These are phyloP conservation scores for Siderastrea siderea DNA, from an alignment of 92 coral and sea anemone genomes.

Conservation along the genomic window DNA sequence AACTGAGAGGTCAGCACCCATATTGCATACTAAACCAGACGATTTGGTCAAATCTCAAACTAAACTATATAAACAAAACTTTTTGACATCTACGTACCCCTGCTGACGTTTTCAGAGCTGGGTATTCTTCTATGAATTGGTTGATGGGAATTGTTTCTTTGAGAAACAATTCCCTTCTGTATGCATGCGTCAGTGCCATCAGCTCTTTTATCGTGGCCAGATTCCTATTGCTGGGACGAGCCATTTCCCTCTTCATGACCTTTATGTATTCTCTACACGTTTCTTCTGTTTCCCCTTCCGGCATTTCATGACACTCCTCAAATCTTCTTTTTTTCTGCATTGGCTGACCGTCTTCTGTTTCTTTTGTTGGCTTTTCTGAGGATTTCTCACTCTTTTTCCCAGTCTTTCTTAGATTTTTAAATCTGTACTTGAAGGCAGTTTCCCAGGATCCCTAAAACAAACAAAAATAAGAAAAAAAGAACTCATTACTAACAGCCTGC, in stretches of 20 bases:
- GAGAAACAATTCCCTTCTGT: constrained; percentile 41
- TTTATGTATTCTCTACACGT: constrained; percentile 59
- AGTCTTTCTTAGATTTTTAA: constrained; percentile 68
- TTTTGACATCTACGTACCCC: constrained; percentile 30
- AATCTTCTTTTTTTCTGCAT: constrained; percentile 13
- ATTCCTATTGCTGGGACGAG: constrained; percentile 45
- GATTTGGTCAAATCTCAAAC: no score
- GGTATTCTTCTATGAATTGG: constrained; percentile 43
- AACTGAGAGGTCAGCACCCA: no score
- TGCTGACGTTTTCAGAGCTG: constrained; percentile 37
- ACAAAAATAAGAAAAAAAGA: neutral
- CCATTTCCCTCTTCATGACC: constrained; percentile 66
- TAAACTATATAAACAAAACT: neutral
- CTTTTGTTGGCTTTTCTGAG: neutral
- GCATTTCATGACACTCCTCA: neutral
- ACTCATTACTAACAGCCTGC: neutral
- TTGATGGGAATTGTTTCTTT: constrained; percentile 27
- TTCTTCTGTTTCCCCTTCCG: constrained; percentile 70
- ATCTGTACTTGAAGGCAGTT: constrained; percentile 64
- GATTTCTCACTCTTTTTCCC: constrained; percentile 4
- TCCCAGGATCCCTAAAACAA: constrained; percentile 71
- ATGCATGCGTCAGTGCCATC: constrained; percentile 50
- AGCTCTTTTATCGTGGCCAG: constrained; percentile 46
- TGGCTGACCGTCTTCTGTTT: neutral
- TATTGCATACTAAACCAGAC: no score